Base-by-base conservation (phyloP, 2,888 invertebrate species). In the Polyommatus iphigenia region DNA sequence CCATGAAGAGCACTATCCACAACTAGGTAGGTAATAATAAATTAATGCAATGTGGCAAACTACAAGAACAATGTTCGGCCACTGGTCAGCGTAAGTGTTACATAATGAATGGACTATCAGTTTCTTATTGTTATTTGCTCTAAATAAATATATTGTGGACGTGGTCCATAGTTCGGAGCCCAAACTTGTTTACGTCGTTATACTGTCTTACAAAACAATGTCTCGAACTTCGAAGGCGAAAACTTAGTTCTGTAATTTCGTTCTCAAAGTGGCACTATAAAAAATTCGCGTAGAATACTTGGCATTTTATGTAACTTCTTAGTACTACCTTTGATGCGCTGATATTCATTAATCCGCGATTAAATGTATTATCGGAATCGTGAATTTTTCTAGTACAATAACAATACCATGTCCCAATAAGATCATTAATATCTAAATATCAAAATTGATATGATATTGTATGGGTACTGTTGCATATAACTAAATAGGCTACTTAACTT, bases 141-240 rank as follows among this genome's bases (percentile, higher is more conserved):
- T 91, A 91, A 91, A 90, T 91, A 91, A 91, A 90, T 57, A 82
- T 79, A 18, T 54, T 6, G 4, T 54, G 54, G 54, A 54, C 79
- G 81, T 88, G 87, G 89, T 90, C 86, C 89, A 91, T 84, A 90
- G 89, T 89, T 90, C 89, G 88, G 88, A 87, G 87, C 89, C 89
- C 87, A 89, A 90, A 88, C 84, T 89, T 90, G 89, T 90, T 91
- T 89, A 90, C 86, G 85, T 87, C 84, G 88, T 90, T 89, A n/a
- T n/a, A 90, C 86, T 82, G 81, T 77, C 85, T 90, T 89, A 91
- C 91, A 89, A 91, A 91, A 90, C 85, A 85, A 86, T 86, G 83
- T 29, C 29, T 29, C 15, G 29, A 67, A 67, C 29, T 29, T 29
- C 15, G 29, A 67, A 67, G 67, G 67, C 29, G 76, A 77, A 15